Conservation (phyloP, 2,888 invertebrate species). For the Scelioninae gen. 1 region DNA sequence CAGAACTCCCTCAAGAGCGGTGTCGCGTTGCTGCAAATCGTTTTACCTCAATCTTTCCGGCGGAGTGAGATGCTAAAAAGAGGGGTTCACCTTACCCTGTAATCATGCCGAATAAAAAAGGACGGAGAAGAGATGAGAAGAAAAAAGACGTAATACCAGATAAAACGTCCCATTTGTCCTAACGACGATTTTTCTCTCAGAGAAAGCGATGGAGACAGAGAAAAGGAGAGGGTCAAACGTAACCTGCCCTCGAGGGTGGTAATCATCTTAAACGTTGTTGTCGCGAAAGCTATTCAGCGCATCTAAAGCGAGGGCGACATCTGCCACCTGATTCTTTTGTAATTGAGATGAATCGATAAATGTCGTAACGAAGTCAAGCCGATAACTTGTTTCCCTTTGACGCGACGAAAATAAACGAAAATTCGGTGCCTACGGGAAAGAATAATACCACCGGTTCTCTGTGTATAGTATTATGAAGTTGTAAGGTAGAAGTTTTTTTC, state of each 20-base stretch:
- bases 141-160: constrained; percentile 83
- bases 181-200: constrained; percentile 81
- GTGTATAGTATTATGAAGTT: not conserved
- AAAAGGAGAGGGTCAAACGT: constrained; percentile 68
- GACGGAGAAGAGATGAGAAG: constrained; percentile 54
- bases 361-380: constrained; percentile 64
- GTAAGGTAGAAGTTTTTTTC: not conserved
- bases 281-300: constrained; percentile 72
- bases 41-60: constrained; percentile 80
- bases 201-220: constrained; percentile 45
- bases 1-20: constrained; percentile 76
- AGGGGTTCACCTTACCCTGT: constrained; percentile 73
- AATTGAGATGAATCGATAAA: constrained; percentile 80
- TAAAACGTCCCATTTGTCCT: constrained; percentile 84
- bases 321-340: constrained; percentile 80
- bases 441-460: constrained; percentile 15
- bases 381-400: constrained; percentile 59
- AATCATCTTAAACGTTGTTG: constrained; percentile 82
- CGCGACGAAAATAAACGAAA: constrained; percentile 48
- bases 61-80: constrained; percentile 59
- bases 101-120: constrained; percentile 81
- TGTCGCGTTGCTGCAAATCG: constrained; percentile 80
- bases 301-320: constrained; percentile 65
- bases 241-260: constrained; percentile 76
- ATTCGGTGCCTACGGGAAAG: constrained; percentile 34